Conservation (phyloP, 1,140 invertebrate genomes). For the Sycophila sp. region DNA sequence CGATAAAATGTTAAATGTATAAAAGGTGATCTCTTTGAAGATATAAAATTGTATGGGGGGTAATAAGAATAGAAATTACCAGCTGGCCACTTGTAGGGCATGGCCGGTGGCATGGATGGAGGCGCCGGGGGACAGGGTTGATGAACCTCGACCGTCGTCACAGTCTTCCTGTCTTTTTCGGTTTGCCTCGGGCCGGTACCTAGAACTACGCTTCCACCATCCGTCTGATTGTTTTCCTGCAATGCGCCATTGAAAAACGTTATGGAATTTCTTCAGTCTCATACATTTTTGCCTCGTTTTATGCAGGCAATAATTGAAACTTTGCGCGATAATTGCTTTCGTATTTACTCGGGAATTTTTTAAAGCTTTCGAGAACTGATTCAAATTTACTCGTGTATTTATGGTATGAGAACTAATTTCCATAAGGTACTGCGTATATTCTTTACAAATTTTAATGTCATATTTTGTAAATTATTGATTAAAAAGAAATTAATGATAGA, state of each 20-base stretch:
- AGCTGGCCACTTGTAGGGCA: constrained; percentile 62
- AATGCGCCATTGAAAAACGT: neutral
- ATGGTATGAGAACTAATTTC: no score
- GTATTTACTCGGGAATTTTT: no score
- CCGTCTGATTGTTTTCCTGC: constrained; percentile 52
- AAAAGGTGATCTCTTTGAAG: neutral
- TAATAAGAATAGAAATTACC: constrained; percentile 49
- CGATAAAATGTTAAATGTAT: neutral
- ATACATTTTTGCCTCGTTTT: no score
- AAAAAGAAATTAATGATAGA: no score
- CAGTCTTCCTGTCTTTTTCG: constrained; percentile 56
- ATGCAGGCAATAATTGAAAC: neutral
- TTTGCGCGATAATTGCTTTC: no score
- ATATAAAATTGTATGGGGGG: neutral
- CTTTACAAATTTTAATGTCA: no score
- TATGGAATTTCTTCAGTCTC: neutral
- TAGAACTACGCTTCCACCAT: constrained; percentile 19
- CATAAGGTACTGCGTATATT: no score
- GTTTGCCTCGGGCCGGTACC: constrained; percentile 42
- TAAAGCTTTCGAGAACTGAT: no score
- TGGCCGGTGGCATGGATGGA: constrained; percentile 55
- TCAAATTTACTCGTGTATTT: no score
- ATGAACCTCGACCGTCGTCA: constrained; percentile 63
- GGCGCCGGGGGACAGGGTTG: constrained; percentile 61
- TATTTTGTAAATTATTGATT: no score